phyloP scores from a whole-genome alignment of 2,797 vertebrate species.

The Rhabdomys pumilio region DNA sequence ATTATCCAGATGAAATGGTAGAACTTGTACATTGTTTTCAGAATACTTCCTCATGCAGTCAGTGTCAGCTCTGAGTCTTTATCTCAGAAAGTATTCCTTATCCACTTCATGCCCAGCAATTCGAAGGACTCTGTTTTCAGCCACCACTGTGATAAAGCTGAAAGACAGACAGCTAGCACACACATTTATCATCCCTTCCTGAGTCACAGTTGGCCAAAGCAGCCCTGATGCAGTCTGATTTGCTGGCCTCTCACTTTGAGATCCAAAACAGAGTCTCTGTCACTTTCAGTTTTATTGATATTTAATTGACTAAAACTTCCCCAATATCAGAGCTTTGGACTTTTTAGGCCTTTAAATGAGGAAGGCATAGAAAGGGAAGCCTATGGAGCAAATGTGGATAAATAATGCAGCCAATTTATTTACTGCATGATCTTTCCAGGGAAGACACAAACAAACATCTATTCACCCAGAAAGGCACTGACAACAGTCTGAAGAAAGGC shows the following conservation, averaged over 20 bases:
- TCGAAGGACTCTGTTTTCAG: background rate
- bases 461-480: background rate
- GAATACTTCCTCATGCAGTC: background rate
- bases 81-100: background rate
- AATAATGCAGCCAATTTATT: background rate
- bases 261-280: background rate
- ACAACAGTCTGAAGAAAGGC: background rate
- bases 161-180: background rate
- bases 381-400: background rate
- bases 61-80: background rate
- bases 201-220: background rate
- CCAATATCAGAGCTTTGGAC: accelerated
- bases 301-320: background rate
- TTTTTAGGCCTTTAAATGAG: background rate
- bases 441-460: background rate
- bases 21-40: background rate
- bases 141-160: background rate
- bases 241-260: background rate
- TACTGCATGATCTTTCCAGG: background rate
- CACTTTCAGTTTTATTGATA: background rate
- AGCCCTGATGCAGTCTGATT: background rate
- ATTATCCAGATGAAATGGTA: background rate
- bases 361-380: background rate
- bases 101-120: background rate
- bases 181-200: background rate